Percentiles rank a stretch among this genome's conserved stretches.
These are phyloP conservation scores for Poeciliopsis prolifica DNA, from an alignment of 2,113 vertebrate genomes.

Conservation along the genomic window DNA sequence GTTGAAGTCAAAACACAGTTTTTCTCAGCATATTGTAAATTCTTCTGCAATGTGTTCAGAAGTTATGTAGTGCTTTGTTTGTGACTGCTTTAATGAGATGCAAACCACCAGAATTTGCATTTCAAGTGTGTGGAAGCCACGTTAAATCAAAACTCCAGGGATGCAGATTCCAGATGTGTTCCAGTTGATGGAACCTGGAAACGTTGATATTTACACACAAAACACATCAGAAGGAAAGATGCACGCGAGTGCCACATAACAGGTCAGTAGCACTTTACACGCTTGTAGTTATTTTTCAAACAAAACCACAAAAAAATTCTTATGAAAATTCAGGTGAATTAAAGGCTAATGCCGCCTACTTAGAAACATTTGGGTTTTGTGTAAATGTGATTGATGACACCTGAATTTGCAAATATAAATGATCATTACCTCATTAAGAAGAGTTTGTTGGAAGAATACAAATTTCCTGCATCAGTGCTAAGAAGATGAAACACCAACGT, in stretches of 20 bases:
- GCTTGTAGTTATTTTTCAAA: too few species aligned
- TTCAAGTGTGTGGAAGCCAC: background rate
- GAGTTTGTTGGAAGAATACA: background rate
- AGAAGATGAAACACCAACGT: slow-evolving; percentile 40
- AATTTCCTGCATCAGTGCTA: slow-evolving; percentile 11
- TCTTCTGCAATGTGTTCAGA: background rate
- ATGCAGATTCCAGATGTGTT: background rate
- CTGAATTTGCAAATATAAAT: background rate
- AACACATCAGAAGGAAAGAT: background rate
- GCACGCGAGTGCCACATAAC: background rate
- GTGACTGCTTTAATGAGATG: background rate
- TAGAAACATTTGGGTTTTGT: background rate
- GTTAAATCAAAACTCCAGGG: background rate
- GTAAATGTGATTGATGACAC: background rate
- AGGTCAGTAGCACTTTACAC: background rate
- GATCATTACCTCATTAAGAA: background rate
- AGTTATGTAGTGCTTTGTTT: background rate
- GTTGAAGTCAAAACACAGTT: background rate
- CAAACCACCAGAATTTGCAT: background rate
- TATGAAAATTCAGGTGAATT: too few species aligned
- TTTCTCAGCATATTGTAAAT: background rate
- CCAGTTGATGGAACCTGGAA: background rate
- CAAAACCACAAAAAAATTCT: too few species aligned
- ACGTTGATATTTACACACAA: background rate
- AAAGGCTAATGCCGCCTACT: too few species aligned